Conservation (phyloP, 2,113 vertebrate genomes). For the Fregata magnificens region DNA sequence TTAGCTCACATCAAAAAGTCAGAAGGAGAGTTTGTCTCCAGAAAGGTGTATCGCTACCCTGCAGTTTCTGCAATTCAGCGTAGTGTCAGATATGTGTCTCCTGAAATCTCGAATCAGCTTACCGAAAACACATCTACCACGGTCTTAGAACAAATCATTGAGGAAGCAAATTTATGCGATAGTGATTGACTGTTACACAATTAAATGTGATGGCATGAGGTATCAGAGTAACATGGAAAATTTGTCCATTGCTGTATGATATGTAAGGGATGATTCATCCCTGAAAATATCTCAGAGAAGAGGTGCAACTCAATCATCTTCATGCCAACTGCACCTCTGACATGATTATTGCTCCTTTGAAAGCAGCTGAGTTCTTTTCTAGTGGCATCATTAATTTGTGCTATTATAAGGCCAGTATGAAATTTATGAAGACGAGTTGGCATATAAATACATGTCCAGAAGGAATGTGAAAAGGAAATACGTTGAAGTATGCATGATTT, state of each 20-base stretch:
- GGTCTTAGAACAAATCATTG: slow-evolving; percentile 4
- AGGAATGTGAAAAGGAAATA: slow-evolving; percentile 54
- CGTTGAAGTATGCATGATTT: neutral
- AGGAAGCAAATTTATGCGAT: slow-evolving; percentile 33
- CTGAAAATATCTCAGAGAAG: slow-evolving; percentile 41
- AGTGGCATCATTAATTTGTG: slow-evolving; percentile 64
- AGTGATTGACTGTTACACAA: slow-evolving; percentile 57
- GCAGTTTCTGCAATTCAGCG: neutral
- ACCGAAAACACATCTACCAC: neutral
- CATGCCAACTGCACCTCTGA: slow-evolving; percentile 66
- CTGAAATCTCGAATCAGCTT: neutral
- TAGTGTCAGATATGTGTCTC: neutral
- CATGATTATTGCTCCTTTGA: slow-evolving; percentile 63
- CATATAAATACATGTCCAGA: slow-evolving; percentile 43
- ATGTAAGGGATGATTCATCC: slow-evolving; percentile 58
- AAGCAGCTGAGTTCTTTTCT: slow-evolving; percentile 55
- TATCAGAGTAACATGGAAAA: slow-evolving; percentile 42
- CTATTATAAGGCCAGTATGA: slow-evolving; percentile 50
- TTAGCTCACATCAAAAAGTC: slow-evolving; percentile 4
- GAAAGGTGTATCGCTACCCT: neutral
- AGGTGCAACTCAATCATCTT: slow-evolving; percentile 64
- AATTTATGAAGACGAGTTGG: slow-evolving; percentile 57
- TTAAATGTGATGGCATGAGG: slow-evolving; percentile 53
- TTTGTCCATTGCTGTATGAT: slow-evolving; percentile 37
- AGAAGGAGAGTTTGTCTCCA: neutral